Base-by-base conservation (phyloP, 2,797 vertebrate genomes). In the Crypturellus tataupa region DNA sequence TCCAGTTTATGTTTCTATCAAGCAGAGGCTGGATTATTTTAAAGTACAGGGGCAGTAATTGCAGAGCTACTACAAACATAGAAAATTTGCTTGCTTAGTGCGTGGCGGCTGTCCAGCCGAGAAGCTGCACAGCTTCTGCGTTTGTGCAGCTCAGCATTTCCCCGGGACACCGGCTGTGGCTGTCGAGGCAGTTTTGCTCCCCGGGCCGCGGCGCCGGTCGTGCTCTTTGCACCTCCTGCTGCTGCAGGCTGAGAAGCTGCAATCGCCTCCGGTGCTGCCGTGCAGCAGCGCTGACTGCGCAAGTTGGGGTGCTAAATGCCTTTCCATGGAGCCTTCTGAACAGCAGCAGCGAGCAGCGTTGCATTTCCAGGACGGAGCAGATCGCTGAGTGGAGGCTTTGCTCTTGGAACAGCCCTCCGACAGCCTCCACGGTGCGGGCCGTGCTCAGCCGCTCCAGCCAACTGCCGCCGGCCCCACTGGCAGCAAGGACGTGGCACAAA, bases 341-440 rank as follows among this genome's bases (percentile, higher is more conserved):
- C 18, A 71, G 42, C 71, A 21, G 15, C 44, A 88, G 71, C 10
- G 67, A 65, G 9, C 77, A 82, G 12, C 0, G 0, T 2, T 55
- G 73, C 5, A 0, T 76, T 91, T 72, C 64, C 46, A 27, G n/a
- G 1, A 1, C 2, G 1, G 37, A 35, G 37, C 0, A 0, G 51
- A 21, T 70, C 11, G 1, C n/a, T 70, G 27, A 15, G 42, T 42
- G 10, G 19, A 13, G 81, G 68, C 49, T 87, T 37, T 1, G 25
- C 15, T 92, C 68, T 24, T 78, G 75, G 73, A n/a, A 55, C 81
- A 20, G 27, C 37, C 21, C 17, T n/a, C 59, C 65, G 94, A 79
- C 91, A 93, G 72, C 40, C 40, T 15, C 40, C 40, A 80, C 67
- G 53, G 79, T 69, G 42, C 84, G 44, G 55, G 65, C 70, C 59